A percentile compares a stretch with the other conserved stretches of the same genome.
Conservation (phyloP, 2,888 invertebrate species). For the Leptarthrus brevirostris region DNA sequence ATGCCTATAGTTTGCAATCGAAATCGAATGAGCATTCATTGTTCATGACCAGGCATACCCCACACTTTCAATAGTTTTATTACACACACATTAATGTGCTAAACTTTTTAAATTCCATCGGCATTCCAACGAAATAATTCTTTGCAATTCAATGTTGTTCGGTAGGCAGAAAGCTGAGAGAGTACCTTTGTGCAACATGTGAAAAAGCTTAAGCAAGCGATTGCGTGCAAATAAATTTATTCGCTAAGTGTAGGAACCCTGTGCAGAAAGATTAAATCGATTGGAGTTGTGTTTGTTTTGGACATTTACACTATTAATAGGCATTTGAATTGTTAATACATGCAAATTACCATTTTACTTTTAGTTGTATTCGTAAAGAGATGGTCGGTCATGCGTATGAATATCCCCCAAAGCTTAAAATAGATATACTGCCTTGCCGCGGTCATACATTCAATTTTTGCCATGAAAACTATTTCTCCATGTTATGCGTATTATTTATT, state of each 20-base stretch:
- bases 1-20: constrained; percentile 1
- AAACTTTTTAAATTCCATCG: constrained; percentile 35
- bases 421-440: constrained; percentile 32
- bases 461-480: constrained; percentile 31
- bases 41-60: constrained; percentile 5
- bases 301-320: constrained; percentile 43
- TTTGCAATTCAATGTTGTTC: constrained; percentile 13
- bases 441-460: constrained; percentile 33
- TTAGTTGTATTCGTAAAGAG: background rate
- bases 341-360: constrained; percentile 21
- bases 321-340: constrained; percentile 45
- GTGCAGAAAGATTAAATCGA: background rate
- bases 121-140: constrained; percentile 38
- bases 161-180: background rate
- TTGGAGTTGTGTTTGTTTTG: constrained; percentile 39
- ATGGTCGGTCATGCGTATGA: constrained; percentile 43
- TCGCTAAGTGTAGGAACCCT: constrained; percentile 27
- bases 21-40: constrained; percentile 24
- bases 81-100: background rate
- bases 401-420: constrained; percentile 38
- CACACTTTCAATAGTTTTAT: background rate
- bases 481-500: constrained; percentile 2
- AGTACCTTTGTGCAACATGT: background rate
- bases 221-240: constrained; percentile 46
- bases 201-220: constrained; percentile 6